Evolutionary conservation across 2,888 invertebrate species (phyloP).

Genomic region (Ceramica pisi): DNA sequence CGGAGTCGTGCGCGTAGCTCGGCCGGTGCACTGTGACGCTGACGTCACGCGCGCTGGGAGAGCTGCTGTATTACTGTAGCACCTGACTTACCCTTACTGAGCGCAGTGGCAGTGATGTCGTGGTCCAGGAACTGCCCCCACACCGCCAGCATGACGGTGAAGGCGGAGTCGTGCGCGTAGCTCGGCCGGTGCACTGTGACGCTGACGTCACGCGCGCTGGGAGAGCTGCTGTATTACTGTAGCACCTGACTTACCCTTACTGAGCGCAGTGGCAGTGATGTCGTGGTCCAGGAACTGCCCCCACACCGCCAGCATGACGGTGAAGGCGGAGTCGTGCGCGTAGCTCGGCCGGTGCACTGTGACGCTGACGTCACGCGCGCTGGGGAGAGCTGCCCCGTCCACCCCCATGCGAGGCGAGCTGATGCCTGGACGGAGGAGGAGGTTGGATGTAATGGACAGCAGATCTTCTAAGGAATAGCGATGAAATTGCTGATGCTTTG

Average conservation of each 20-base stretch:
- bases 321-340: constrained; percentile 93
- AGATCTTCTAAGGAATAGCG: background rate
- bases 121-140: constrained; percentile 98
- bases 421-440: constrained; percentile 84
- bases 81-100: constrained; percentile 91
- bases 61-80: constrained; percentile 52
- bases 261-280: constrained; percentile 95
- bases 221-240: constrained; percentile 83
- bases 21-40: constrained; percentile 94
- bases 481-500: too few species aligned
- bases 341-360: constrained; percentile 94
- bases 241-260: constrained; percentile 87
- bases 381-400: constrained; percentile 91
- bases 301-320: constrained; percentile 96
- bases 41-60: constrained; percentile 95
- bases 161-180: constrained; percentile 93
- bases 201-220: constrained; percentile 94
- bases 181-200: constrained; percentile 93
- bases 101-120: constrained; percentile 96
- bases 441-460: background rate
- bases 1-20: too few species aligned
- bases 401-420: constrained; percentile 91
- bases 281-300: constrained; percentile 97
- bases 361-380: constrained; percentile 94
- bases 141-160: constrained; percentile 96